Conservation (phyloP, 2,797 vertebrate genomes). For the Poeciliopsis gracilis region DNA sequence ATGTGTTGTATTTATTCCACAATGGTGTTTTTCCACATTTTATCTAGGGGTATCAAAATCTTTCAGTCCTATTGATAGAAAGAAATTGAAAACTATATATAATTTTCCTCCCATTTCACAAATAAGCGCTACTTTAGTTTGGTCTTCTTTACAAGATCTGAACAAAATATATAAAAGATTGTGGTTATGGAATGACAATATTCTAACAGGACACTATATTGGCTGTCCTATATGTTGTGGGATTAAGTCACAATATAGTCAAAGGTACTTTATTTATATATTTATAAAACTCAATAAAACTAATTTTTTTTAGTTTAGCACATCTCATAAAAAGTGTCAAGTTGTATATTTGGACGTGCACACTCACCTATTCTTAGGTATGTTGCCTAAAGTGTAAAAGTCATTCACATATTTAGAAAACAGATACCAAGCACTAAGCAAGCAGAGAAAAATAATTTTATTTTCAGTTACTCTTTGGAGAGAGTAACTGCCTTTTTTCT, state of each 20-base stretch:
- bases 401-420: constrained; percentile 37
- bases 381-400: neutral
- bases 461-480: constrained; percentile 7
- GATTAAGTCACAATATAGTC: neutral
- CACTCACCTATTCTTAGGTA: neutral
- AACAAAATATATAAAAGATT: neutral
- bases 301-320: neutral
- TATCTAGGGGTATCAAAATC: neutral
- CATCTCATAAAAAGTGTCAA: constrained; percentile 1
- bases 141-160: neutral
- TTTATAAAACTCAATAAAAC: constrained; percentile 4
- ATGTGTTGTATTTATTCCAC: neutral
- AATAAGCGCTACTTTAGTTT: neutral
- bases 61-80: neutral
- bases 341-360: neutral
- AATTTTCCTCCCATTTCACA: neutral
- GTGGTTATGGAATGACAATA: neutral
- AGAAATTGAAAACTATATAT: neutral
- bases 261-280: neutral
- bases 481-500: constrained; percentile 6
- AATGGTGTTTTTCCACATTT: neutral
- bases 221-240: neutral
- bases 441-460: constrained; percentile 13
- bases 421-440: neutral
- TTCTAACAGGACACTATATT: neutral